Percentiles rank a stretch among this genome's conserved stretches.
Evolutionary conservation across 2,113 vertebrate genomes (phyloP).

Genomic region (Anoplopoma fimbria): DNA sequence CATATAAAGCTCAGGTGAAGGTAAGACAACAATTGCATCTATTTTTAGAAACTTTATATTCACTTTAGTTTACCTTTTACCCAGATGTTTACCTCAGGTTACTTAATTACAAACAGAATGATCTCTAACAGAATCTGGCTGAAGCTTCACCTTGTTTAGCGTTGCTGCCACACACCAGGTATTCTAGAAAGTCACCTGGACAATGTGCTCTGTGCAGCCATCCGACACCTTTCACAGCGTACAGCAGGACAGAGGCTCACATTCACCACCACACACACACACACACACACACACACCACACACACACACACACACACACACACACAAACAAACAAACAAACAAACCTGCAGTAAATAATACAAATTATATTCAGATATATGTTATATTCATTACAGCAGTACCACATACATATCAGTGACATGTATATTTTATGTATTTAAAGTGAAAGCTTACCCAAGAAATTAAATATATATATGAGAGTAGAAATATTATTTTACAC

Average conservation of each 20-base stretch:
- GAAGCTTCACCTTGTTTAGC: neutral
- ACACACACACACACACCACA: neutral
- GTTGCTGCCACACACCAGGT: slow-evolving; percentile 12
- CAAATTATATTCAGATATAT: no score
- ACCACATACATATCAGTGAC: no score
- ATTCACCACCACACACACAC: slow-evolving; percentile 17
- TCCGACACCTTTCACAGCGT: slow-evolving; percentile 59
- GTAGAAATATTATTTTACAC: neutral
- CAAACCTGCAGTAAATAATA: neutral
- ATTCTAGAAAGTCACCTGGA: slow-evolving; percentile 77
- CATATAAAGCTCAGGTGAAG: slow-evolving; percentile 59
- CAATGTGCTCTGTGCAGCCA: slow-evolving; percentile 69
- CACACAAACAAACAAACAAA: neutral
- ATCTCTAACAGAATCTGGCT: neutral
- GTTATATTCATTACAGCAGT: no score
- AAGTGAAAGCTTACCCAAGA: no score
- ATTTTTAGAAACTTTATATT: neutral
- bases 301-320: neutral
- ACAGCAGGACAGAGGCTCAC: slow-evolving; percentile 24
- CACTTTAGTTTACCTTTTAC: neutral
- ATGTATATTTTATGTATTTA: neutral
- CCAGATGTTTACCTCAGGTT: neutral
- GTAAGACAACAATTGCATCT: slow-evolving; percentile 69
- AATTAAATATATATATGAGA: neutral
- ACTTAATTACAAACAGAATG: neutral